A percentile compares a stretch with the other conserved stretches of the same genome.
Evolutionary conservation across 2,113 vertebrate species (phyloP).

Genomic region (Garra rufa): DNA sequence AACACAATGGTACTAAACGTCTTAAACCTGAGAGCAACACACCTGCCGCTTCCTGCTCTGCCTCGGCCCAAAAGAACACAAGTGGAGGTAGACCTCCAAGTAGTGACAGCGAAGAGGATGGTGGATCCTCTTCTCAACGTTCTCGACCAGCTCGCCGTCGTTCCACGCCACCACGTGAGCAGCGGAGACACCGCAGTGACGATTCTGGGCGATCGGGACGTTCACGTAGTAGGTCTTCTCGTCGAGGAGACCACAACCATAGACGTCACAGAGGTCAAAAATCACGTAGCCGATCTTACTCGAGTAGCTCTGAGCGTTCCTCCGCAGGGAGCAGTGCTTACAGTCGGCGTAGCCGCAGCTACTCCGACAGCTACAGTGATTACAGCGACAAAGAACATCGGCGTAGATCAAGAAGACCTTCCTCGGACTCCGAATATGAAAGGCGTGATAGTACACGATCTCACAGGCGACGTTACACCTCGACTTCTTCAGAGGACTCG

Average conservation of each 20-base stretch:
- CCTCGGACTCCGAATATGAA: slow-evolving; percentile 91
- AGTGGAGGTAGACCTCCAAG: slow-evolving; percentile 73
- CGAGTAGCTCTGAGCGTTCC: slow-evolving; percentile 90
- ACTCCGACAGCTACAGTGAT: slow-evolving; percentile 94
- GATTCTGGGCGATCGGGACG: slow-evolving; percentile 87
- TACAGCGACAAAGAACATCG: slow-evolving; percentile 81
- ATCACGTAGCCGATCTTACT: slow-evolving; percentile 85
- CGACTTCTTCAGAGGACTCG: slow-evolving; percentile 84
- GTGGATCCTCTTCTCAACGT: slow-evolving; percentile 76
- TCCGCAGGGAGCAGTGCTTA: slow-evolving; percentile 88
- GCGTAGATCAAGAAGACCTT: slow-evolving; percentile 80
- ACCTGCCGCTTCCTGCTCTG: slow-evolving; percentile 74
- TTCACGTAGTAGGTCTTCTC: slow-evolving; percentile 85
- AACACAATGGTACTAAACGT: slow-evolving; percentile 78
- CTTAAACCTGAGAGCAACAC: slow-evolving; percentile 70
- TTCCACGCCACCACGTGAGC: slow-evolving; percentile 77
- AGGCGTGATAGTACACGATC: slow-evolving; percentile 82
- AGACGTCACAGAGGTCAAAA: slow-evolving; percentile 76
- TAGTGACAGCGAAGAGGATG: slow-evolving; percentile 92
- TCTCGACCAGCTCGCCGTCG: slow-evolving; percentile 77
- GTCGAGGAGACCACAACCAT: slow-evolving; percentile 74
- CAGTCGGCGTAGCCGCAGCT: slow-evolving; percentile 86
- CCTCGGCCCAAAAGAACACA: slow-evolving; percentile 75
- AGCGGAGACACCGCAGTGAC: slow-evolving; percentile 85
- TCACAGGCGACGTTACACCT: slow-evolving; percentile 85